Evolutionary conservation across 1,140 invertebrate genomes (phyloP).

Genomic region (Hylaeus volcanicus): DNA sequence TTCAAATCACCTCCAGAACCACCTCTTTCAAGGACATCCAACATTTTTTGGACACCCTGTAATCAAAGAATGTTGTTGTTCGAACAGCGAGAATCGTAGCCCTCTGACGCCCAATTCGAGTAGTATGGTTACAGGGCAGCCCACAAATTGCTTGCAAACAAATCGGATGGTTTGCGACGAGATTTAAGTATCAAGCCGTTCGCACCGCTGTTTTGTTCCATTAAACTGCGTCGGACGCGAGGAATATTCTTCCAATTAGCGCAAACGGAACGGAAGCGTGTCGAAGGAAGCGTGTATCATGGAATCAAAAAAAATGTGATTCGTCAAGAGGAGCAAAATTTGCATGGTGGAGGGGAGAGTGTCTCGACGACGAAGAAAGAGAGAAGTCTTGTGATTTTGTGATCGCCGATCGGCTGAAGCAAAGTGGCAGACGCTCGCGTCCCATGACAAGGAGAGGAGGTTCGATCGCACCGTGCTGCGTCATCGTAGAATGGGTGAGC

Average conservation of each 20-base stretch:
- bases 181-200: background rate
- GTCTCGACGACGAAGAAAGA: background rate
- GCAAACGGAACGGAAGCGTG: background rate
- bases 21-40: too few relatives aligned
- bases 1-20: too few relatives aligned
- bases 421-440: conserved; percentile 40
- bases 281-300: background rate
- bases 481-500: conserved; percentile 68
- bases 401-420: background rate
- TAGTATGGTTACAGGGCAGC: background rate
- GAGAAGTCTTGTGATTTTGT: conserved; percentile 21
- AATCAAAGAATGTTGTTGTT: too few relatives aligned
- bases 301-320: conserved; percentile 19
- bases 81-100: background rate
- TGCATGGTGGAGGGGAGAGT: conserved; percentile 20
- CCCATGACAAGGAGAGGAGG: conserved; percentile 44
- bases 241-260: background rate
- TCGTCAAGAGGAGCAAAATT: background rate
- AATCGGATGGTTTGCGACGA: conserved; percentile 9
- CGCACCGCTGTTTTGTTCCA: background rate
- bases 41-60: too few relatives aligned
- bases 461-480: conserved; percentile 30
- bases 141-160: background rate
- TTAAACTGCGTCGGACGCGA: background rate
- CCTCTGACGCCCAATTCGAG: background rate